phyloP scores from a whole-genome alignment of 1,140 invertebrate species.

The Catajapyx aquilonaris region DNA sequence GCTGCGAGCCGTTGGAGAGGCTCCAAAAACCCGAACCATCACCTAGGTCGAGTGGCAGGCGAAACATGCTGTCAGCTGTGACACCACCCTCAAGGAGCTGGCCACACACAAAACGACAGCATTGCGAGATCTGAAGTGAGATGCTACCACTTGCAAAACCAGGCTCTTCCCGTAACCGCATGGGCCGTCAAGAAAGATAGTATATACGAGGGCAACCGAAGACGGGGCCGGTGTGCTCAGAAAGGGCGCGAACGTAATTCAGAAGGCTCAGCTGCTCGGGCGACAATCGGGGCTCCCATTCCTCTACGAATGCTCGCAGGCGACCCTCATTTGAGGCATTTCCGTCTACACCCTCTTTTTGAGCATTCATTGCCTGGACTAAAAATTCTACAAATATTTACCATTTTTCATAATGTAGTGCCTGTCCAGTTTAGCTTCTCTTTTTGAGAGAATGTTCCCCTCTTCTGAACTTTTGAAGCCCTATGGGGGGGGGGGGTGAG shows the following conservation, averaged over 20 bases:
- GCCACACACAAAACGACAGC: conserved; percentile 10
- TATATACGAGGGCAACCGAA: too few relatives aligned
- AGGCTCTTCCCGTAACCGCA: conserved; percentile 13
- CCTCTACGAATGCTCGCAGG: not conserved
- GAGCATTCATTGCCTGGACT: too few relatives aligned
- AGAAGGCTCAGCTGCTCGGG: conserved; percentile 4
- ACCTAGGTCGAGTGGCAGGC: conserved; percentile 8
- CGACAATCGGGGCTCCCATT: conserved; percentile 6
- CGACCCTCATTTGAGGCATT: not conserved
- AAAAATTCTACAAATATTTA: too few relatives aligned
- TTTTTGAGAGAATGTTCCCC: too few relatives aligned
- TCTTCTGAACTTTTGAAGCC: too few relatives aligned
- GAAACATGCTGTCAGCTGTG: conserved; percentile 7
- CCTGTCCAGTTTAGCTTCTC: too few relatives aligned
- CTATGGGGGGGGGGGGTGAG: too few relatives aligned
- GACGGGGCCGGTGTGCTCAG: too few relatives aligned
- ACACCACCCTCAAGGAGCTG: conserved; percentile 8
- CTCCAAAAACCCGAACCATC: conserved; percentile 6
- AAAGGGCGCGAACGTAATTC: not conserved
- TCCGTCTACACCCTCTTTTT: too few relatives aligned
- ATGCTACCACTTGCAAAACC: conserved; percentile 9
- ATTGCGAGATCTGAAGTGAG: conserved; percentile 6
- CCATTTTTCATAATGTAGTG: too few relatives aligned
- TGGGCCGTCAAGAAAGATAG: conserved; percentile 11
- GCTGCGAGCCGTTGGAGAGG: conserved; percentile 6